Base-by-base conservation (phyloP, 2,797 vertebrate genomes). In the Parambassis ranga region DNA sequence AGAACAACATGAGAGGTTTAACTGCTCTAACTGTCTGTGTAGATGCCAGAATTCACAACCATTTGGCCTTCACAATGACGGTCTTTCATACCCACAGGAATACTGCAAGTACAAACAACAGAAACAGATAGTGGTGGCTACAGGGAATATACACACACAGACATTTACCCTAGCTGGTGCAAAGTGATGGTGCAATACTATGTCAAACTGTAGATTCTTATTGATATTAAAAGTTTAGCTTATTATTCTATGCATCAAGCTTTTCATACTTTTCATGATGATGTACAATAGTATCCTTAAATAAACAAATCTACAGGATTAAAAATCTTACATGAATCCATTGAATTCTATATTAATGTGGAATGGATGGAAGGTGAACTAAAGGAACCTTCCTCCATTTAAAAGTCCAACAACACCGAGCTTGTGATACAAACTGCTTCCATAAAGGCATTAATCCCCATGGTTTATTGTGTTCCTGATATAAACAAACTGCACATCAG, bases 61-160 rank as follows among this genome's bases (percentile, higher is more conserved):
- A 20, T 61, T 56, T 35, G 64, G 74, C 48, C 60, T 74, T 86
- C 57, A 20, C 51, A 26, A 6, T 30, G 69, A 70, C 37, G 18
- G 43, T 24, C 49, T 30, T 50, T 18, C 18, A 4, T 19, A 32
- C 32, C 32, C 37, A 5, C 50, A 67, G 58, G 65, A 69, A 38
- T 18, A 42, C 33, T 15, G 60, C 1, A 20, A 32, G 28, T 13
- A 7, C 5, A 31, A 26, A 51, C 63, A 31, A 10, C 16, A 46
- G 11, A n/a, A 14, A 26, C 23, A 19, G 23, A 20, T 20, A 56
- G 33, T 16, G 44, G 28, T 7, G 23, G 20, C 14, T 16, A n/a
- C 11, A 4, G 11, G 36, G 24, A 55, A 56, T 28, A 50, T 18
- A 16, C 31, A 48, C 50, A 19, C 41, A 30, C 30, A 32, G 2